Evolutionary conservation across 2,113 vertebrate species (phyloP), one percentile per base, ranked within the genome.

Genomic region (Typhlomys cinereus): DNA sequence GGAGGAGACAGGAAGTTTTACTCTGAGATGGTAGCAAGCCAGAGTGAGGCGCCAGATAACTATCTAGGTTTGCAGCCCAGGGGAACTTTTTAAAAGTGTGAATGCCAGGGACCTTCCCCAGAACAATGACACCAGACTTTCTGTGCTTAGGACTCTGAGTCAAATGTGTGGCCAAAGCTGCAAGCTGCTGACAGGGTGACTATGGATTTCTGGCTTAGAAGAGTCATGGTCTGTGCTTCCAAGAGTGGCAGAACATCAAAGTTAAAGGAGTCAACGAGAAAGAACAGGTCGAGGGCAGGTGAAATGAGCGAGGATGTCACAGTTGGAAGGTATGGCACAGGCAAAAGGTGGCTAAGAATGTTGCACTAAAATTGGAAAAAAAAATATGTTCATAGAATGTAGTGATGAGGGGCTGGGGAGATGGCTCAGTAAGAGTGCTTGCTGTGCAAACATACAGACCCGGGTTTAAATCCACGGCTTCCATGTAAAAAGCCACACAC

Each of bases 101-200:
- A 79, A 75, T 78, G 27, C 54, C 39, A 39, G 36, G 71, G 67
- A 48, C 54, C 57, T 62, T 78, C 20, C 27, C 52, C 9, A 57
- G 50, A 89, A 92, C 34, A 88, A 36, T 88, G 82, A 88, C 78
- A 64, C 90, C 36, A 69, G 67, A 62, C 64, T 95, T 91, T 92
- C 41, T 62, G 44, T 73, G 75, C 31, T 23, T 85, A 39, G 15
- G 25, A 29, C 46, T 66, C 80, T 57, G 44, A 71, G 18, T 90
- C 67, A 88, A 20, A 64, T 41, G 39, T 46, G 15, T 15, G 85
- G 5, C 15, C 12, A 27, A 0, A 29, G 20, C 25, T 71, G 81
- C 70, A 91, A 93, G n/a, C 52, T 89, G 12, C 80, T 59, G 70
- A 70, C 79, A 15, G 52, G 31, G 74, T 73, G 34, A 70, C 89